Percentiles rank a stretch among this genome's conserved stretches.
phyloP scores from a whole-genome alignment of 2,113 vertebrate species.

The Rhabdornis inornatus region DNA sequence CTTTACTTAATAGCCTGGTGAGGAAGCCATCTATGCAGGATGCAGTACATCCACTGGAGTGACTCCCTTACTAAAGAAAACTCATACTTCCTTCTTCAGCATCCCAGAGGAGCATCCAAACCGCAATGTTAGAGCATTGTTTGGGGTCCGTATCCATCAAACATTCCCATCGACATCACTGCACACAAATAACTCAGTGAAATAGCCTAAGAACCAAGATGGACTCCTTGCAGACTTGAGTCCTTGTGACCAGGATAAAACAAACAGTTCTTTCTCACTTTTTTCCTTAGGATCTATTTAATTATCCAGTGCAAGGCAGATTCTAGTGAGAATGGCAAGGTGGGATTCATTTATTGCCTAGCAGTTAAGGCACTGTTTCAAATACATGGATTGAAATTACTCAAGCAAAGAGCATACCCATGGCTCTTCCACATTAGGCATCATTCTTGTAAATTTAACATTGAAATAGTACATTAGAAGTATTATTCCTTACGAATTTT shows the following conservation, averaged over 20 bases:
- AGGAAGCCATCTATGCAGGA: neutral
- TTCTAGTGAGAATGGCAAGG: neutral
- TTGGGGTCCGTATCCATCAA: neutral
- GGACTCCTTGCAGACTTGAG: neutral
- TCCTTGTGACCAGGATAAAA: fast-evolving
- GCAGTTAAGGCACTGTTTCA: neutral
- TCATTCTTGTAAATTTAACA: neutral
- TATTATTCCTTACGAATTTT: neutral
- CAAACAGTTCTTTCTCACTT: neutral
- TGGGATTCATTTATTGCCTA: neutral
- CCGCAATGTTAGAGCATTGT: fast-evolving
- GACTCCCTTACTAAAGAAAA: neutral
- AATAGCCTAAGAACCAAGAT: neutral
- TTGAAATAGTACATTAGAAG: neutral
- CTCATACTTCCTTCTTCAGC: neutral
- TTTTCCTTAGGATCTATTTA: neutral
- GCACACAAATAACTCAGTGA: neutral
- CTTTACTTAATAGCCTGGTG: neutral
- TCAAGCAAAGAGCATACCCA: neutral
- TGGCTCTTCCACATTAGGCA: neutral
- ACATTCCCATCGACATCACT: neutral
- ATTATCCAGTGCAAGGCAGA: neutral
- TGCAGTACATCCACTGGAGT: neutral
- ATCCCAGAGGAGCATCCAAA: neutral
- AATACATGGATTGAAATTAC: neutral